phyloP scores from a whole-genome alignment of 2,113 vertebrate species.

The Poicephalus gulielmi region DNA sequence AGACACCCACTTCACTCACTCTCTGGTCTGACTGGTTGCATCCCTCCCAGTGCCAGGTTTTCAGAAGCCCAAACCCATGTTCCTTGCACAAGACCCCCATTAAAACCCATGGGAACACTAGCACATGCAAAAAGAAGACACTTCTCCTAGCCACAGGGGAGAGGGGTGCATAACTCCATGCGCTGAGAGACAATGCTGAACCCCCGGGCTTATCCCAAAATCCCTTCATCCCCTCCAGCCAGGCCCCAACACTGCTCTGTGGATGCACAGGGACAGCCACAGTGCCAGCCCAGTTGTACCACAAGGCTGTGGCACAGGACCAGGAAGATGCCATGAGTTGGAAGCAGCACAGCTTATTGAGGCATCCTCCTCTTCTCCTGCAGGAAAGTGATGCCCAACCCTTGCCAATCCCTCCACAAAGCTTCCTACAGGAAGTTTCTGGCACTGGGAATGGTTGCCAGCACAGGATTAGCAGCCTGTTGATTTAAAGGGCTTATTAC shows the following conservation, averaged over 20 bases:
- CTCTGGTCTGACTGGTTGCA: neutral
- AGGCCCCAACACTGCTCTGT: neutral
- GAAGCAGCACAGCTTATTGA: neutral
- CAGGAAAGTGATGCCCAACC: neutral
- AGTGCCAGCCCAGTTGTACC: neutral
- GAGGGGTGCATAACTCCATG: rapidly evolving
- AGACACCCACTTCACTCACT: rapidly evolving
- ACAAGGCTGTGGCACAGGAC: neutral
- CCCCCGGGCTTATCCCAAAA: neutral
- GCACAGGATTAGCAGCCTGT: constrained; percentile 69
- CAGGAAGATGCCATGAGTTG: neutral
- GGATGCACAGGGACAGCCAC: neutral
- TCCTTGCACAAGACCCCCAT: rapidly evolving
- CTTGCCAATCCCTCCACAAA: neutral
- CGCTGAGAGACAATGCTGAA: rapidly evolving
- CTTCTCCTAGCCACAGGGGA: rapidly evolving
- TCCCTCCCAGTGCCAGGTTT: neutral
- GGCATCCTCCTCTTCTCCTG: neutral
- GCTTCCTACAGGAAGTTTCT: constrained; percentile 19
- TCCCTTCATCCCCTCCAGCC: neutral
- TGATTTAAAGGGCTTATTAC: constrained; percentile 78
- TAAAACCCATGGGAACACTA: rapidly evolving
- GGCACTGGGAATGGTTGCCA: constrained; percentile 15
- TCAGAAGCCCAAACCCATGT: rapidly evolving
- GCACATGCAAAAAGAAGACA: neutral